phyloP scores from a whole-genome alignment of 2,797 vertebrate genomes.

The Allobates femoralis region DNA sequence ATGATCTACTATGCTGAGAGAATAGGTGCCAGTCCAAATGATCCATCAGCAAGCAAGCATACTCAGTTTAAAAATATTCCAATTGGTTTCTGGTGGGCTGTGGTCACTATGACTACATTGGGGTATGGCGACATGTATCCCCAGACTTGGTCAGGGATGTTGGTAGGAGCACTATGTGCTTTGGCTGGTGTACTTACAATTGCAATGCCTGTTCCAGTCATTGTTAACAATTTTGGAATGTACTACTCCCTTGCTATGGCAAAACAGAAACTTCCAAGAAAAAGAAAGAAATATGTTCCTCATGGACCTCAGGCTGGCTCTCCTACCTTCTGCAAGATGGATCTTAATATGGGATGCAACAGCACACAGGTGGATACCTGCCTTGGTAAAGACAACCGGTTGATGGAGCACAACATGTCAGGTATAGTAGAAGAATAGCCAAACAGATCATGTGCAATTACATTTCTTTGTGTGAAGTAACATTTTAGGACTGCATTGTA shows the following conservation, averaged over 20 bases:
- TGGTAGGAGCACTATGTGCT: constrained; percentile 96
- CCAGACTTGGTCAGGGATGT: constrained; percentile 97
- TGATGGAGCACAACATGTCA: constrained; percentile 90
- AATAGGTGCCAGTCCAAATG: constrained; percentile 91
- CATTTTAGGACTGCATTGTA: neutral
- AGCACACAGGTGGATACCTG: constrained; percentile 90
- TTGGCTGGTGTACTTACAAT: constrained; percentile 96
- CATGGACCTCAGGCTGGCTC: constrained; percentile 87
- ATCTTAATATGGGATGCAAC: constrained; percentile 92
- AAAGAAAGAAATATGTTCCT: constrained; percentile 97
- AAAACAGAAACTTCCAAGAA: constrained; percentile 97
- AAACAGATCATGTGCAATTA: neutral
- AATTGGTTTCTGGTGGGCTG: constrained; percentile 99
- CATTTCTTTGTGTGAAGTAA: neutral
- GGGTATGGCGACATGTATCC: constrained; percentile 99
- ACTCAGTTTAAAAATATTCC: constrained; percentile 99
- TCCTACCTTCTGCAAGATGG: constrained; percentile 91
- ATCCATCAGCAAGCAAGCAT: constrained; percentile 90
- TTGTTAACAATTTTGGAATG: constrained; percentile 99
- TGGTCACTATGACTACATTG: constrained; percentile 97
- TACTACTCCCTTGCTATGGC: constrained; percentile 99
- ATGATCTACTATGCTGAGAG: constrained; percentile 99
- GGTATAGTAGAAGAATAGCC: constrained; percentile 75
- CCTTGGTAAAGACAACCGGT: constrained; percentile 85
- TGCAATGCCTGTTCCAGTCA: constrained; percentile 98